Base-by-base conservation (phyloP, 2,797 vertebrate genomes). In the Choloepus didactylus region DNA sequence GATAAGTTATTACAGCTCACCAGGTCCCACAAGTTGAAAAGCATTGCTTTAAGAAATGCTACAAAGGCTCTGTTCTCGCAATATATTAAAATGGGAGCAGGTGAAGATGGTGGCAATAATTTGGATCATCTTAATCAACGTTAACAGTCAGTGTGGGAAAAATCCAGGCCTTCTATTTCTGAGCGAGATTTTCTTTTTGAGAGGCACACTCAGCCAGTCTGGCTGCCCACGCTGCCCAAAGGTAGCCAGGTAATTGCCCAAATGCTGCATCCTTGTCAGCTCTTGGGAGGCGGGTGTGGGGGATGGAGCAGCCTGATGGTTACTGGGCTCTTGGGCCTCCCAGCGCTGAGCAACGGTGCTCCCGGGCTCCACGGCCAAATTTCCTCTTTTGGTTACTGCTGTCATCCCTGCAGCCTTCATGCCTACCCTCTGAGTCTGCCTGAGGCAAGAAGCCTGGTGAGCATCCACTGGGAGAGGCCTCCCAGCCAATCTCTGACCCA, bases 311-410 rank as follows among this genome's bases (percentile, higher is more conserved):
- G 87, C 87, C 62, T 87, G 89, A 46, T 25, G 2, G 2, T 54
- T 31, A 25, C 56, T 35, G 6, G 4, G 51, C 25, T 51, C 27
- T 8, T 16, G 15, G 70, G 56, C n/a, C 91, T 62, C 41, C 3
- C 1, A 76, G 44, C 21, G 1, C 56, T 59, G 72, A 93, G 25
- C 3, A 0, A 19, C 3, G 0, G 25, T 46, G 69, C 31, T 89
- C 80, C 59, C 5, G 0, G 1, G 6, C 29, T 29, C 12, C 38
- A 56, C 18, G 2, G 4, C 35, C 1, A 16, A 44, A 67, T 89
- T 92, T 97, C 87, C 89, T 95, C 92, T 97, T 93, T 87, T 77
- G 75, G 95, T 95, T 56, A 73, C 90, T 88, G 87, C 67, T 80
- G 19, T 94, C 82, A 41, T 66, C 29, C 67, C 75, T 29, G 35